These are phyloP conservation scores for Lontra canadensis DNA, from an alignment of 2,113 vertebrate species.

Conservation along the genomic window DNA sequence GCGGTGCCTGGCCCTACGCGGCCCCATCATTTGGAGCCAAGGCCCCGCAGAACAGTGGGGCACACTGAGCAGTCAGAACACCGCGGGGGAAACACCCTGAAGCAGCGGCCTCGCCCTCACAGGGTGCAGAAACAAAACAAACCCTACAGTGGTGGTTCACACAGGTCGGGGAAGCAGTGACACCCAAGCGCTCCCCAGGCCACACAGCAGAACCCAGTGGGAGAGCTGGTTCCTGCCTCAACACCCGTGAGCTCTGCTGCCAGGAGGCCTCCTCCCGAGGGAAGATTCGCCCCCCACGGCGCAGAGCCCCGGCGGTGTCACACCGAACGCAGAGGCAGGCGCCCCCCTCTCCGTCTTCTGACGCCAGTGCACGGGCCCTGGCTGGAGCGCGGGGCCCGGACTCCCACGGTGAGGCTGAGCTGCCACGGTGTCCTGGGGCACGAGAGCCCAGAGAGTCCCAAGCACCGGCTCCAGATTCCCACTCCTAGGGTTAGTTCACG, in stretches of 20 bases:
- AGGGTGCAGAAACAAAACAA: too few relatives aligned
- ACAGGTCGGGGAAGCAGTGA: background rate
- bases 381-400: background rate
- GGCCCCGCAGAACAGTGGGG: background rate
- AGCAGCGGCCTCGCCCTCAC: background rate
- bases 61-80: background rate
- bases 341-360: background rate
- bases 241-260: background rate
- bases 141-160: background rate
- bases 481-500: background rate
- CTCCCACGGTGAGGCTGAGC: too few relatives aligned
- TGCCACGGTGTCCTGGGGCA: background rate
- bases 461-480: background rate
- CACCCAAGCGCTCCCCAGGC: background rate
- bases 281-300: background rate
- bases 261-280: background rate
- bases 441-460: background rate
- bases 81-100: background rate
- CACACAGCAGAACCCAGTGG: background rate
- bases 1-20: background rate
- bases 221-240: background rate
- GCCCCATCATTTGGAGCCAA: fast-evolving
- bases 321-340: too few relatives aligned
- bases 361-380: background rate
- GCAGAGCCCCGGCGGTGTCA: background rate